phyloP scores from a whole-genome alignment of 2,113 vertebrate species.

The Anhinga anhinga region DNA sequence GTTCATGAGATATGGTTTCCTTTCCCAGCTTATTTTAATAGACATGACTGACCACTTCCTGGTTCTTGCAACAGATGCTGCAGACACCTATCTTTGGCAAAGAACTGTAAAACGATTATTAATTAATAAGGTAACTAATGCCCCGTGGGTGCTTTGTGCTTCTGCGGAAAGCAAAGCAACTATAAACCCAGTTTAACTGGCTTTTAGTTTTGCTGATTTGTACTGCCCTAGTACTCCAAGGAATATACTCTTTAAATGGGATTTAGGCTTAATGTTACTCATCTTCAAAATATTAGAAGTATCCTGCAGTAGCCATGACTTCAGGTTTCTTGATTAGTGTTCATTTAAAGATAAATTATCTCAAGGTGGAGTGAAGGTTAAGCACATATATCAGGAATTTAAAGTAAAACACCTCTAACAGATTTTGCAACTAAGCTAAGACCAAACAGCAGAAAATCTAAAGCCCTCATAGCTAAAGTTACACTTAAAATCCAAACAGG shows the following conservation, averaged over 20 bases:
- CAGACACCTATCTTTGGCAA: neutral
- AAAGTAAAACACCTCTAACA: neutral
- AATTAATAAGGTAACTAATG: conserved; percentile 7
- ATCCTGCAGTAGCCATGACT: neutral
- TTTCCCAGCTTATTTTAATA: neutral
- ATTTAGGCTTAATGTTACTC: neutral
- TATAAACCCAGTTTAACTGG: neutral
- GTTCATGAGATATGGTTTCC: neutral
- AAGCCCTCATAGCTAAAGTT: neutral
- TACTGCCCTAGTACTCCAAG: neutral
- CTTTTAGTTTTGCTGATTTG: conserved; percentile 3
- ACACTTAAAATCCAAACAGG: neutral
- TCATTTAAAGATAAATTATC: neutral
- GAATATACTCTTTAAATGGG: neutral
- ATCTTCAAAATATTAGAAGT: neutral
- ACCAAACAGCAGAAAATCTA: neutral
- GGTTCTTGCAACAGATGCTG: neutral
- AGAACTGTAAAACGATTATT: neutral
- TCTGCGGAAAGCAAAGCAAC: conserved; percentile 20
- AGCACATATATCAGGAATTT: neutral
- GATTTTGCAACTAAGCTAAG: neutral
- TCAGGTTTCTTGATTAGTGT: neutral
- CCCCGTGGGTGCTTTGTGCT: neutral
- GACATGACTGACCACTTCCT: neutral
- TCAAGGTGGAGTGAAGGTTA: neutral